Percentiles rank a stretch among this genome's conserved stretches.
Conservation (phyloP, 2,797 vertebrate genomes). For the Mallotus villosus region DNA sequence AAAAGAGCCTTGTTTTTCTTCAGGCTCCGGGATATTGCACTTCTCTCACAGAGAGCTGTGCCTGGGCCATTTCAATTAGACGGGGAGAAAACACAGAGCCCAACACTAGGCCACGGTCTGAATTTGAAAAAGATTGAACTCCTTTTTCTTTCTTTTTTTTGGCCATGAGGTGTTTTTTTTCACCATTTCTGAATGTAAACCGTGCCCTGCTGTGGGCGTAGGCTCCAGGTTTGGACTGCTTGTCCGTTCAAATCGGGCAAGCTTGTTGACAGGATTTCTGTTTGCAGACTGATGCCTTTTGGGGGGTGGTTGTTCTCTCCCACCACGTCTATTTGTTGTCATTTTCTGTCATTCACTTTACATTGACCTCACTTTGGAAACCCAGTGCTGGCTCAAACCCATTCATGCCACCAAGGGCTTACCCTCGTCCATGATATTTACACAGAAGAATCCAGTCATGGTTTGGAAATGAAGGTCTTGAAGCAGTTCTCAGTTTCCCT, state of each 20-base stretch:
- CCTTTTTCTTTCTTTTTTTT: not conserved
- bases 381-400: not conserved
- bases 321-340: not conserved
- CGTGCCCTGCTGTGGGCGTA: not conserved
- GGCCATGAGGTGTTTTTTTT: not conserved
- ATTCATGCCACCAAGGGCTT: not conserved
- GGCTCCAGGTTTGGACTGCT: not conserved
- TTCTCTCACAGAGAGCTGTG: slow-evolving; percentile 40
- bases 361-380: not conserved
- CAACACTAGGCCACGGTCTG: not conserved
- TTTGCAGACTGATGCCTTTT: no score
- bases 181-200: not conserved
- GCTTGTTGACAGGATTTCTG: no score
- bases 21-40: slow-evolving; percentile 4
- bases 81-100: slow-evolving; percentile 32
- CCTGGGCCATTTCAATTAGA: slow-evolving; percentile 36
- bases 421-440: not conserved
- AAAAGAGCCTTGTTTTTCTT: slow-evolving; percentile 64
- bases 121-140: not conserved
- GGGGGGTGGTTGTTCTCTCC: no score
- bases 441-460: not conserved
- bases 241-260: not conserved
- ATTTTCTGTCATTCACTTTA: not conserved
- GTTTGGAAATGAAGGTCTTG: not conserved
- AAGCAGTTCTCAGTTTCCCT: not conserved